phyloP scores from a whole-genome alignment of 2,113 vertebrate species.

The Urocitellus parryii region DNA sequence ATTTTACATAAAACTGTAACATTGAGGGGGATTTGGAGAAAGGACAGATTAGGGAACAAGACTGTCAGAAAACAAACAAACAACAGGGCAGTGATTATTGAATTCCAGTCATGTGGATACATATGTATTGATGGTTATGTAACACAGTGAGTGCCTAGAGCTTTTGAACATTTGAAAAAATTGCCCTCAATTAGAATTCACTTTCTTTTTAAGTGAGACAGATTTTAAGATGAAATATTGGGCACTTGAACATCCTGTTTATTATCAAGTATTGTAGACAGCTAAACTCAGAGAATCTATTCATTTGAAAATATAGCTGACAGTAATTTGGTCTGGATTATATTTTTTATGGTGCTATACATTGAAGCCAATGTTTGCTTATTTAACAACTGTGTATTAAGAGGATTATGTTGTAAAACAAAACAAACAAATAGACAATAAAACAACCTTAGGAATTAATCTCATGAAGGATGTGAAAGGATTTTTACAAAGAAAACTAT shows the following conservation, averaged over 20 bases:
- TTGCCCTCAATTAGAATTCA: not conserved
- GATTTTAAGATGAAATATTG: conserved; percentile 41
- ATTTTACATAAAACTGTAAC: not conserved
- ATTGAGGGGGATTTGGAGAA: conserved; percentile 19
- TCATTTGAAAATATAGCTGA: not conserved
- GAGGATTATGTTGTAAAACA: not conserved
- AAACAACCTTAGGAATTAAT: too few species aligned
- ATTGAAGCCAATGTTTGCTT: not conserved
- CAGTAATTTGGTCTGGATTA: not conserved
- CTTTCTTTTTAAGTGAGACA: conserved; percentile 26
- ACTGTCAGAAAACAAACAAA: not conserved
- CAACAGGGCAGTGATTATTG: not conserved
- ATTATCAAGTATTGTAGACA: not conserved
- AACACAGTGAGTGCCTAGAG: not conserved
- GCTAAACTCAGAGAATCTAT: not conserved
- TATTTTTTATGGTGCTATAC: not conserved
- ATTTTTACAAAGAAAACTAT: too few species aligned
- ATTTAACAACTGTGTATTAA: not conserved
- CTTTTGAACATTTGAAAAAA: conserved; percentile 28
- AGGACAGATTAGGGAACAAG: not conserved
- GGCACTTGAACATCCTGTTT: not conserved
- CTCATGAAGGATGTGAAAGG: too few species aligned
- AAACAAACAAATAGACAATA: too few species aligned
- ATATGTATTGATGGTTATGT: not conserved
- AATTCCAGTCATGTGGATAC: not conserved